These are phyloP conservation scores for Pogonophryne albipinna DNA, from an alignment of 2,797 vertebrate genomes.

Conservation along the genomic window DNA sequence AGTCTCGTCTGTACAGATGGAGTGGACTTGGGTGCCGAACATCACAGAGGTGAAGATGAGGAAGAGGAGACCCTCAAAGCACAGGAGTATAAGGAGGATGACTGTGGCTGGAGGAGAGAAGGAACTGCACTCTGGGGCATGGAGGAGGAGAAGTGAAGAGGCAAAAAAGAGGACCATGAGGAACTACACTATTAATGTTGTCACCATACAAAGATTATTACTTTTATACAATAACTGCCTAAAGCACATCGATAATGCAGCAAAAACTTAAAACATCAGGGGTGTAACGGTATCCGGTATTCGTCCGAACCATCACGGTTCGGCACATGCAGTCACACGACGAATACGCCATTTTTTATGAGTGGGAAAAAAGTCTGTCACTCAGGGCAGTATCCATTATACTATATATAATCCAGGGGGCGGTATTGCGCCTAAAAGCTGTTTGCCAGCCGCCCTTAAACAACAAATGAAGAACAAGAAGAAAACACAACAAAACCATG, in stretches of 20 bases:
- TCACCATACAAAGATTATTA: not conserved
- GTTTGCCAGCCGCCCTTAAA: too few relatives aligned
- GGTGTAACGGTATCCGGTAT: too few relatives aligned
- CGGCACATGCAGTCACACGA: too few relatives aligned
- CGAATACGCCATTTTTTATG: too few relatives aligned
- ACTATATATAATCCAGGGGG: too few relatives aligned
- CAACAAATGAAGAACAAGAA: too few relatives aligned
- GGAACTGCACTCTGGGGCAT: constrained; percentile 93
- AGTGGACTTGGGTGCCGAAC: constrained; percentile 99
- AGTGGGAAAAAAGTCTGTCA: too few relatives aligned
- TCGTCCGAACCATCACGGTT: too few relatives aligned
- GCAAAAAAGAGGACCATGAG: constrained; percentile 60
- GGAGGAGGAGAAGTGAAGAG: constrained; percentile 57
- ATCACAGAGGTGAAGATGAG: constrained; percentile 99
- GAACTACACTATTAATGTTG: constrained; percentile 18
- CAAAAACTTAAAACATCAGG: too few relatives aligned
- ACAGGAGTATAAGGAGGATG: constrained; percentile 97
- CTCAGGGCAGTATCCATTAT: too few relatives aligned
- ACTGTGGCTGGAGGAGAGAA: constrained; percentile 98
- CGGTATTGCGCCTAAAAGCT: too few relatives aligned
- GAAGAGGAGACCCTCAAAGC: constrained; percentile 98
- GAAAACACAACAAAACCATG: too few relatives aligned
- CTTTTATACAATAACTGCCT: not conserved
- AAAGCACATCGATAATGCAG: not conserved
- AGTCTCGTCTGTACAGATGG: constrained; percentile 99